phyloP scores from a whole-genome alignment of 2,797 vertebrate species.

The Sebastes baramenuke region DNA sequence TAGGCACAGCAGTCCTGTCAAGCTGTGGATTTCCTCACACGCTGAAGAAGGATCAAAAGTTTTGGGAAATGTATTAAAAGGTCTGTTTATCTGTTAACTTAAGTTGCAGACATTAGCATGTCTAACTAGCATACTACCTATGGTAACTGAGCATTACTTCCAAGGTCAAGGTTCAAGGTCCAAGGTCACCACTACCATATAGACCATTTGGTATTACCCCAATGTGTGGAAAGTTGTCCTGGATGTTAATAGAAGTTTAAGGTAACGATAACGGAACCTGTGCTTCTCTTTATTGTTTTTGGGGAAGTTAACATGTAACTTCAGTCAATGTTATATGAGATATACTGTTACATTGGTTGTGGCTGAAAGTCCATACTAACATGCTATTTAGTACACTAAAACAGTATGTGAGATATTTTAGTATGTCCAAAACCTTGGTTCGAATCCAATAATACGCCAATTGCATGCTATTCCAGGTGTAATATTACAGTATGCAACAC shows the following conservation, averaged over 20 bases:
- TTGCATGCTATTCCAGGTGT: too few species aligned
- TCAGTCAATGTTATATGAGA: not conserved
- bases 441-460: too few species aligned
- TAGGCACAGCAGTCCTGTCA: not conserved
- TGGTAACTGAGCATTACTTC: not conserved
- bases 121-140: not conserved
- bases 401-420: too few species aligned
- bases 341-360: not conserved
- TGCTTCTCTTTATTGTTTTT: not conserved
- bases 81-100: not conserved
- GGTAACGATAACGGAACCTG: not conserved
- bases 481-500: too few species aligned
- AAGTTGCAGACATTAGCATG: not conserved
- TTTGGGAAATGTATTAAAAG: not conserved
- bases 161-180: not conserved
- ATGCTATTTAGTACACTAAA: too few species aligned
- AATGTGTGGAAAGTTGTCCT: not conserved
- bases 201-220: not conserved
- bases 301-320: not conserved
- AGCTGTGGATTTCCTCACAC: not conserved
- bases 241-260: not conserved
- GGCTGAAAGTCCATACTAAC: too few species aligned
- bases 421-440: too few species aligned
- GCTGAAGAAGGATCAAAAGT: not conserved
- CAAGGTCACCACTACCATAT: too few species aligned